Percentiles rank a stretch among this genome's conserved stretches.
Conservation (phyloP, 1,140 invertebrate genomes). For the Spodoptera litura region DNA sequence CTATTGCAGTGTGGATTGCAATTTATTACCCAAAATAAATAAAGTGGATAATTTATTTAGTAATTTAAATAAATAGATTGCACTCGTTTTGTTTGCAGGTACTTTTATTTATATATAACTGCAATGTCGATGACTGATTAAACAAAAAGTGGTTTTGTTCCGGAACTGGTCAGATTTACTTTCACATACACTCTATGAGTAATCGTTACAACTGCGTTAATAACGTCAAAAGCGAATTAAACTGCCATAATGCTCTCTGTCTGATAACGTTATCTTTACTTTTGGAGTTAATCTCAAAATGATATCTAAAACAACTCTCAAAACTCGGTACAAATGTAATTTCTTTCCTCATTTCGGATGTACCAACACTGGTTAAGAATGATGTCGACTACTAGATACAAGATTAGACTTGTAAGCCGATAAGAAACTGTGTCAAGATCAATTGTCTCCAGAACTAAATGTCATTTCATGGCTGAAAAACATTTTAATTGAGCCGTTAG, state of each 20-base stretch:
- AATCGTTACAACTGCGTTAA: neutral
- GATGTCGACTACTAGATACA: constrained; percentile 17
- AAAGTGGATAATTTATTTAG: too few species aligned
- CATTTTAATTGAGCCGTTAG: constrained; percentile 20
- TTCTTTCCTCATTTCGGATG: constrained; percentile 24
- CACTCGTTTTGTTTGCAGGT: too few species aligned
- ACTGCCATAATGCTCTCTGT: neutral
- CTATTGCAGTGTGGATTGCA: too few species aligned
- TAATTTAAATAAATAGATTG: too few species aligned
- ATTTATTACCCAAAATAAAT: neutral
- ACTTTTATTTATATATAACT: neutral
- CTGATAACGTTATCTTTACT: too few species aligned
- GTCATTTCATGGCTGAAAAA: constrained; percentile 35
- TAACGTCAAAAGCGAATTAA: constrained; percentile 9
- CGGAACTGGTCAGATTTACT: neutral
- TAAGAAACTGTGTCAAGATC: constrained; percentile 70
- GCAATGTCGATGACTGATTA: constrained; percentile 9
- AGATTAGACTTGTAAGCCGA: constrained; percentile 42
- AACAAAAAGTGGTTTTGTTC: constrained; percentile 1
- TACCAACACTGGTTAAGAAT: neutral
- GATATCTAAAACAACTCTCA: neutral
- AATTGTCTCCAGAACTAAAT: constrained; percentile 50
- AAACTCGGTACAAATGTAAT: neutral
- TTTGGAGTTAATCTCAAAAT: too few species aligned
- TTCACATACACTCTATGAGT: constrained; percentile 2